A percentile compares a stretch with the other conserved stretches of the same genome.
phyloP scores from a whole-genome alignment of 2,113 vertebrate species.

The Ptilonorhynchus violaceus region DNA sequence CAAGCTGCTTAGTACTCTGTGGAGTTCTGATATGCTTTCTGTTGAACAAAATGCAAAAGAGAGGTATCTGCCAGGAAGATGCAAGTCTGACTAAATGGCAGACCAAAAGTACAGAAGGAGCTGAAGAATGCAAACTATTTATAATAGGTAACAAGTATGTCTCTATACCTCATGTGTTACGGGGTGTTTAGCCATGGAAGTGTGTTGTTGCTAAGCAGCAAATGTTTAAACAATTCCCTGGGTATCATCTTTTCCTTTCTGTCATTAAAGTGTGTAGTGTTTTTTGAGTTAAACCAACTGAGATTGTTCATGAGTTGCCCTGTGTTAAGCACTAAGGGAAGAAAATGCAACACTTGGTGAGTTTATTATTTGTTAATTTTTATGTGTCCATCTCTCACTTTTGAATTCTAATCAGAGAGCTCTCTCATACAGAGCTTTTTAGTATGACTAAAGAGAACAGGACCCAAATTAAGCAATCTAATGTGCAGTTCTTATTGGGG shows the following conservation, averaged over 20 bases:
- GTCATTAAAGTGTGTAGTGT: neutral
- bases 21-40: neutral
- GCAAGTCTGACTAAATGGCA: neutral
- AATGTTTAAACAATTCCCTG: neutral
- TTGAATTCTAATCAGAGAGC: neutral
- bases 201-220: neutral
- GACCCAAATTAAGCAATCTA: neutral
- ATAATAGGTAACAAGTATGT: neutral
- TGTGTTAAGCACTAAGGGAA: neutral
- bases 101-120: neutral
- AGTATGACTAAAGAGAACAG: neutral
- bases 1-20: neutral
- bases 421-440: neutral
- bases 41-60: neutral
- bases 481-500: rapidly evolving
- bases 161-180: neutral
- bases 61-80: neutral
- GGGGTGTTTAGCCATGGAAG: neutral
- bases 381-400: neutral
- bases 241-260: constrained; percentile 3
- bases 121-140: neutral
- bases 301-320: neutral
- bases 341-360: neutral
- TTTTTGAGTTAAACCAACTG: neutral
- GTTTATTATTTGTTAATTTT: neutral